Evolutionary conservation across 2,888 invertebrate genomes (phyloP), one percentile per base, ranked within the genome.

Genomic region (Pseudococcus viburni): DNA sequence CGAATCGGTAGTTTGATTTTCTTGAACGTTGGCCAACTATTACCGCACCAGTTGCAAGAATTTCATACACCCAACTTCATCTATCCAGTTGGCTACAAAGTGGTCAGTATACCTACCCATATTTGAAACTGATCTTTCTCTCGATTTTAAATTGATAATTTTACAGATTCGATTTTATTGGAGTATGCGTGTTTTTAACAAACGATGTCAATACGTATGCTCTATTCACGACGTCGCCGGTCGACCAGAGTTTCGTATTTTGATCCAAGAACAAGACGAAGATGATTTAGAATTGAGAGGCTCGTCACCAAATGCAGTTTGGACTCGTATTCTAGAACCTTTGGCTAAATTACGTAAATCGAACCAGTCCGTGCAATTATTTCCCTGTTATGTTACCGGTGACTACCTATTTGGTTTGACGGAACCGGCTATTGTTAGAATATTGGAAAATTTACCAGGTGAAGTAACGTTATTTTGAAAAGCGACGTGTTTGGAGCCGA

Each of bases 61-160:
- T 99, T 99, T 93, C 99, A 99, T 92, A 98, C 96, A 77, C 94
- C 96, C n/a, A 96, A 98, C 91, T 97, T 95, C 92, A 99, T 99
- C 90, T 99, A 98, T 92, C 99, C 99, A 1, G 95, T 97, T 90
- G 97, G 97, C 17, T 97, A 96, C 91, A 97, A 96, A 92, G 96
- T 97, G 91, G 95, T 96, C 91, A 93, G 94, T 93, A 84, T 26
- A 1, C 4, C 22, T 2, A 64, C 1, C 0, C 1, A 59, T 73
- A 26, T 33, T 26, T 12, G 7, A n/a, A 77, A 77, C 8, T 9
- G 6, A 73, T 33, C 7, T 73, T 22, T 22, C 3, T 2, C 22
- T 11, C 3, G 17, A 59, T 59, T 73, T 22, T 73, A 22, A 64
- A 33, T 7, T 39, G 80, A 42, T 8, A 12, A 1, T 42, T 17